A percentile compares a stretch with the other conserved stretches of the same genome.
Conservation (phyloP, 2,797 vertebrate genomes). For the Myotis daubentonii region DNA sequence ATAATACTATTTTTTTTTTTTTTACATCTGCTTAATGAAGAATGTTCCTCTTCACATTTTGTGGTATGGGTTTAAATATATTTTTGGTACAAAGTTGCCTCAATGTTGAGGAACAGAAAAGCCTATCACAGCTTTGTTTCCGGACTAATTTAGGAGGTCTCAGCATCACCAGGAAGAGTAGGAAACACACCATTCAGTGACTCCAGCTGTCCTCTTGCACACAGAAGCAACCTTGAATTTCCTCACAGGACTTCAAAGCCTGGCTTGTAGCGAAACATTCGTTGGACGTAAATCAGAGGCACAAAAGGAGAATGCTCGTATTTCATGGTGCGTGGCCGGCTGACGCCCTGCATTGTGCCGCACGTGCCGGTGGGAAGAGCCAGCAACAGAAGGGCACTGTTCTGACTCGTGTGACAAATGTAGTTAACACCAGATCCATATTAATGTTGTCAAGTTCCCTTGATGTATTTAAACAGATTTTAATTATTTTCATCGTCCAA, state of each 20-base stretch:
- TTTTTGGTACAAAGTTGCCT: neutral
- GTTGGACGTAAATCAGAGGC: conserved; percentile 83
- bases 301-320: conserved; percentile 86
- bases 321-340: conserved; percentile 86
- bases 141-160: neutral
- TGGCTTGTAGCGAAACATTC: conserved; percentile 77
- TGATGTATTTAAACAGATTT: conserved; percentile 88
- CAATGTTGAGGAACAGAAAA: neutral
- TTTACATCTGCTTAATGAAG: neutral
- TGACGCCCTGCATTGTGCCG: conserved; percentile 83
- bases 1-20: neutral
- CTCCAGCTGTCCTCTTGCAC: conserved; percentile 52
- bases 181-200: neutral
- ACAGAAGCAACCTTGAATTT: conserved; percentile 55
- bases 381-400: conserved; percentile 81
- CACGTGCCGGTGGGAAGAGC: conserved; percentile 86
- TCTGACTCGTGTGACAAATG: conserved; percentile 85
- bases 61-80: neutral
- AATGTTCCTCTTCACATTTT: neutral
- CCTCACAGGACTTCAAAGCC: conserved; percentile 81
- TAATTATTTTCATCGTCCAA: conserved; percentile 85
- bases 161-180: neutral
- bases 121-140: conserved; percentile 43
- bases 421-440: conserved; percentile 87
- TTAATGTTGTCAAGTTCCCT: conserved; percentile 87